Conservation (phyloP, 2,797 vertebrate species). For the Catostomus latipinnis region DNA sequence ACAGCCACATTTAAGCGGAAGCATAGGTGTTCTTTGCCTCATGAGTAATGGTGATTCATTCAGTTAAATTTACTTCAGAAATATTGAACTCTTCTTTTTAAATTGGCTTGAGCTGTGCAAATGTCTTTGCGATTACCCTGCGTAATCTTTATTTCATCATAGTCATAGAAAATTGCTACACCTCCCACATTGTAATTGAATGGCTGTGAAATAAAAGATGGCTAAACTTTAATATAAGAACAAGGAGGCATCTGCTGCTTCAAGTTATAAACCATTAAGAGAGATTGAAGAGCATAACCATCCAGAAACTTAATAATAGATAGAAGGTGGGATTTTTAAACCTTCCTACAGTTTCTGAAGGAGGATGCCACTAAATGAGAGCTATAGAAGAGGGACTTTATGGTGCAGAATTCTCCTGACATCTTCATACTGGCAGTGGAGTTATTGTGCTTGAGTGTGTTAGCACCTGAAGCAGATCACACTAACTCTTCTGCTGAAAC, state of each 20-base stretch:
- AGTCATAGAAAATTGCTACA: neutral
- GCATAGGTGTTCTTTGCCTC: no score
- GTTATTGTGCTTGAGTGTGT: conserved; percentile 24
- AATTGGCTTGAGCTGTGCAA: neutral
- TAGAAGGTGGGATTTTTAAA: neutral
- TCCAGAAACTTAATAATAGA: neutral
- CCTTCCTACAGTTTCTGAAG: neutral
- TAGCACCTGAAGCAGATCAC: conserved; percentile 55
- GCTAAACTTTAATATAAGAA: neutral
- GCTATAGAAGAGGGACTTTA: neutral
- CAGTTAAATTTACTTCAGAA: no score
- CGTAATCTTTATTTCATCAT: neutral
- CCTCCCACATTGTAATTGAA: neutral
- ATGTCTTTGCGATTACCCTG: neutral
- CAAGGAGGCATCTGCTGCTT: neutral
- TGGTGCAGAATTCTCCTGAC: conserved; percentile 16
- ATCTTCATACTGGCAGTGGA: conserved; percentile 6
- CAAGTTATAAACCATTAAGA: neutral
- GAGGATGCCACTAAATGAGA: no score
- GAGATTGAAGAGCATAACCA: neutral
- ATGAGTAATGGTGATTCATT: no score
- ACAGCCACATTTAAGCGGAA: no score
- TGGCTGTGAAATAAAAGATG: neutral
- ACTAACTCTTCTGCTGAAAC: neutral
- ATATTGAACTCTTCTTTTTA: no score